A percentile compares a stretch with the other conserved stretches of the same genome.
Conservation (phyloP, 2,888 invertebrate species). For the Netelia inedita region DNA sequence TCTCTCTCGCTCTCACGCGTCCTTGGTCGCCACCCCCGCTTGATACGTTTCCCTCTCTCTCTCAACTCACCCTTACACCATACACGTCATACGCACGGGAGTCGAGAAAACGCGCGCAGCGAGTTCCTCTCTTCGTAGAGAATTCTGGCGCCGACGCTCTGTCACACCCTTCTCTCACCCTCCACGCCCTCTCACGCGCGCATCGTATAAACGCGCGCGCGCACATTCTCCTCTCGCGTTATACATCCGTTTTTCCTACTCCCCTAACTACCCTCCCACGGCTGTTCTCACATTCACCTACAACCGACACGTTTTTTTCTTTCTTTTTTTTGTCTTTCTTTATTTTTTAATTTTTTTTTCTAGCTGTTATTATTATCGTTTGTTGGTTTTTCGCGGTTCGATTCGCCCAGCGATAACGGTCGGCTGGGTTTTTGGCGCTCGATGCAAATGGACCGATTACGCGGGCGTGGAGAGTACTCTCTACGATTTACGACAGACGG, state of each 20-base stretch:
- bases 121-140: conserved; percentile 66
- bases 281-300: no score
- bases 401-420: no score
- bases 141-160: conserved; percentile 57
- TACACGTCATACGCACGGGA: conserved; percentile 56
- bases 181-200: not conserved
- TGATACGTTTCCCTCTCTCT: conserved; percentile 29
- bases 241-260: no score
- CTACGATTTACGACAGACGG: no score
- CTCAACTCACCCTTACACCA: conserved; percentile 14
- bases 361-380: no score
- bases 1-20: conserved; percentile 38
- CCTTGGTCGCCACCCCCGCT: conserved; percentile 50
- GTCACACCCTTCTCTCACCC: conserved; percentile 27
- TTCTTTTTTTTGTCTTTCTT: not conserved
- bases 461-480: no score
- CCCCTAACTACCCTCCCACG: no score
- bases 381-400: no score
- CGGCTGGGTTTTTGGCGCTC: no score
- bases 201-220: not conserved
- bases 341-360: no score
- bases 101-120: conserved; percentile 74
- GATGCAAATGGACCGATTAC: no score
- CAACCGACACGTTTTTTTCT: no score
- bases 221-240: not conserved